Evolutionary conservation across 2,888 invertebrate genomes (phyloP), one percentile per base, ranked within the genome.

Genomic region (Heliconius sara): DNA sequence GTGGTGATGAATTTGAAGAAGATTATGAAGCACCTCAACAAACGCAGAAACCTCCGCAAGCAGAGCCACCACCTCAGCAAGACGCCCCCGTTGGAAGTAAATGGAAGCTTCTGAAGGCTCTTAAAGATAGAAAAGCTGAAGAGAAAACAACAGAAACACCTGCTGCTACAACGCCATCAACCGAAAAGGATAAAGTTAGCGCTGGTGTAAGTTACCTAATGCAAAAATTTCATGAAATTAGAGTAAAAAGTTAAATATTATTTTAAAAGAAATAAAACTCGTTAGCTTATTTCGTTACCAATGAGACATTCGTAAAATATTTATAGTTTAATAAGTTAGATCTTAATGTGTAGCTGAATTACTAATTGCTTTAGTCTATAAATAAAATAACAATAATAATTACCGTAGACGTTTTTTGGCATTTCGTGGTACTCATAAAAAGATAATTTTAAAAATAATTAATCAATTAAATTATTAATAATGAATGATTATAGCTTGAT

Each of bases 91-190:
- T 97, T 76, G 97, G 98, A 13, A 98, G 98, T 88, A 98, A 98
- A 90, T 98, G 98, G 98, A 98, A 98, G 90, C 95, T 98, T 70
- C 92, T 98, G 4, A 98, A 98, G 92, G 98, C 98, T 1, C 91
- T 98, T 47, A 98, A 98, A 89, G 98, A 98, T 87, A 96, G 97
- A 82, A 98, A 98, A 93, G 98, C 98, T 5, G 98, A 98, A 91
- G 98, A 98, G 87, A 97, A 97, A 90, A 97, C 97, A 86, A 96
- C 96, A 81, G 97, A 97, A 80, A 96, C 97, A 83, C 96, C 96
- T 76, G 96, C 95, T 80, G 96, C 95, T 78, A 96, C 96, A 81
- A 96, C 96, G 75, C 96, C 96, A 70, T 95, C 95, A 68, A 93
- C 95, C 12, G 95, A 95, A 80, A 96, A 96, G 85, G 97, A 97